Base-by-base conservation (phyloP, 1,140 invertebrate species). In the Panagrolaimus sp. region DNA sequence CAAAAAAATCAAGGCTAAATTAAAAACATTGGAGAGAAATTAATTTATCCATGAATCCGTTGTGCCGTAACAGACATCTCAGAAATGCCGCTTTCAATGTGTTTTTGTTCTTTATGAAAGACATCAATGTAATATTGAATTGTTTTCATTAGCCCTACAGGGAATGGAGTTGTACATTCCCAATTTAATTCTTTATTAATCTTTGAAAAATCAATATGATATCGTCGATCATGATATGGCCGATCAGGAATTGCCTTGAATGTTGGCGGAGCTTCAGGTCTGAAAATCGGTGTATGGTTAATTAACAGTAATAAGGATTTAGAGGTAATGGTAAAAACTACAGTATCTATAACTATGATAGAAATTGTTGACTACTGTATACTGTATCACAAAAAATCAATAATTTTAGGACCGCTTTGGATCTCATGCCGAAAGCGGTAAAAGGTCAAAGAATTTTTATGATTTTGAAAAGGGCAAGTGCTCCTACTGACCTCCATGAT, bases 191-290 rank as follows among this genome's bases (percentile, higher is more conserved):
- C 74, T 8, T 73, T 43, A 8, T 68, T 69, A 21, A 83, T 77
- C 65, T 83, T 83, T 4, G 73, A 72, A 55, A 83, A 83, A 68
- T 83, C 82, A 58, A 83, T 83, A 63, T 76, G 75, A 65, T 83
- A 83, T 38, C 81, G 79, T 8, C 81, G 75, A 68, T 83, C 81
- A 66, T 83, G 81, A 65, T 83, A 84, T 10, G 81, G 81, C 24
- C 81, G 67, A 67, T 83, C 81, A 4, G 79, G 69, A 62, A 83
- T 83, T 2, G 72, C 71, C 4, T 69, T 67, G 68, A 83, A 84
- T 47, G 44, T 65, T 43, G 70, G 63, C 8, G 70, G 52, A 17
- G 52, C 15, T 38, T 1, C 14, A 1, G 14, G 15, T n/a, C 28
- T 28, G n/a, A 21, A 28, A 28, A n/a, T n/a, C n/a, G n/a, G 67